Base-by-base conservation (phyloP, 2,797 vertebrate species). In the Aulostomus chinensis region DNA sequence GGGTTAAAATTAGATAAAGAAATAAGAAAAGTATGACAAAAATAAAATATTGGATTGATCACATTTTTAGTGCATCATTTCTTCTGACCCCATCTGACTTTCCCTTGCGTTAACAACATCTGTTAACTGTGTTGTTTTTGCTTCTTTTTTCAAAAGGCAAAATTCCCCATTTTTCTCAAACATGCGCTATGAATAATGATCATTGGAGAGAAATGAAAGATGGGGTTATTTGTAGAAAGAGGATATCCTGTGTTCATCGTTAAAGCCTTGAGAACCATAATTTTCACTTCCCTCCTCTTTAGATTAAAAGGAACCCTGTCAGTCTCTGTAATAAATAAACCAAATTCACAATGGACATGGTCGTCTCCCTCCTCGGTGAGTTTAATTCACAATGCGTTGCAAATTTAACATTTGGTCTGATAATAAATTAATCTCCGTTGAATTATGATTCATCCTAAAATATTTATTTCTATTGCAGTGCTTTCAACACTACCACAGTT, bases 281-380 rank as follows among this genome's bases (percentile, higher is more conserved):
- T 3, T 80, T 54, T 75, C 68, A 78, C 78, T 89, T 86, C 85
- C 75, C 45, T 12, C 11, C 2, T 30, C 1, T 14, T 12, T 7
- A 3, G 6, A 60, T 48, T 73, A 60, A 62, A 76, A 48, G n/a
- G 18, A 9, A 10, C 11, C 2, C 0, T 2, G 0, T 13, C 2
- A 2, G 4, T 0, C 34, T 57, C 45, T 17, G 7, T 32, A 39
- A 39, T 12, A 21, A 3, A 42, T 20, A 43, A 35, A n/a, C n/a
- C 11, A 7, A 35, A 4, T 2, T 32, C 22, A 68, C 15, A 12
- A 90, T 90, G 90, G 37, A 77, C 14, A 3, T 5, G 0, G 3
- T 68, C 9, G 9, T 65, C 15, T 59, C 4, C 17, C 35, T 83
- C 11, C 38, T 85, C 0, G 63, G 89, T 91, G 64, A 88, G 88